Percentiles rank a stretch among this genome's conserved stretches.
Conservation (phyloP, 2,888 invertebrate genomes). For the Xanthia togata region DNA sequence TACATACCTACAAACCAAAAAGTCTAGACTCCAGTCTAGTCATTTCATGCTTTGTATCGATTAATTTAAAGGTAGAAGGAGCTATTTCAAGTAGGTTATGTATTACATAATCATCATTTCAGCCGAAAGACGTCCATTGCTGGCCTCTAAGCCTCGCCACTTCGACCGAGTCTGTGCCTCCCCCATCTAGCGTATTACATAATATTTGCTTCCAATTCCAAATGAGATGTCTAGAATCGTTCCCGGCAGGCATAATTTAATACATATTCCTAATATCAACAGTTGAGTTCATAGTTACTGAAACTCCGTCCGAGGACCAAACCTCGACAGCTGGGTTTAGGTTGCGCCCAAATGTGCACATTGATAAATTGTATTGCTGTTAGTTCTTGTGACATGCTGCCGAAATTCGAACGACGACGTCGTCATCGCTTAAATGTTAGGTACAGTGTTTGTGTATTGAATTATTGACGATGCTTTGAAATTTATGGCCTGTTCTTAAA, state of each 20-base stretch:
- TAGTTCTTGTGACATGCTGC: slow-evolving; percentile 37
- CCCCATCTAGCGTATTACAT: too few species aligned
- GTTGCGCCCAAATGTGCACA: slow-evolving; percentile 39
- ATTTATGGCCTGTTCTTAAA: background rate
- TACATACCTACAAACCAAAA: too few species aligned
- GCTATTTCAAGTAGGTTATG: too few species aligned
- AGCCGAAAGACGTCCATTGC: too few species aligned
- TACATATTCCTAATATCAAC: slow-evolving; percentile 25
- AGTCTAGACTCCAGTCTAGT: too few species aligned
- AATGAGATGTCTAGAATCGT: background rate
- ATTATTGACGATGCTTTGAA: background rate
- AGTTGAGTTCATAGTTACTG: slow-evolving; percentile 21
- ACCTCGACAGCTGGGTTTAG: slow-evolving; percentile 39
- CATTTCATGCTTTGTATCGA: too few species aligned
- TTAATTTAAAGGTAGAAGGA: too few species aligned
- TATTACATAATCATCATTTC: too few species aligned
- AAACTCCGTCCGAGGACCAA: slow-evolving; percentile 28
- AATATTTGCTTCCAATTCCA: slow-evolving; percentile 17
- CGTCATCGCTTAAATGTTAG: background rate
- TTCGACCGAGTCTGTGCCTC: too few species aligned
- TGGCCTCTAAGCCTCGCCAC: too few species aligned
- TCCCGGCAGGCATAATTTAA: slow-evolving; percentile 21
- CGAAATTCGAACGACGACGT: slow-evolving; percentile 22
- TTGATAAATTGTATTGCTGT: slow-evolving; percentile 52
- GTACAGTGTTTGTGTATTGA: background rate